These are phyloP conservation scores for Lagopus muta DNA, from an alignment of 2,113 vertebrate species.

Conservation along the genomic window DNA sequence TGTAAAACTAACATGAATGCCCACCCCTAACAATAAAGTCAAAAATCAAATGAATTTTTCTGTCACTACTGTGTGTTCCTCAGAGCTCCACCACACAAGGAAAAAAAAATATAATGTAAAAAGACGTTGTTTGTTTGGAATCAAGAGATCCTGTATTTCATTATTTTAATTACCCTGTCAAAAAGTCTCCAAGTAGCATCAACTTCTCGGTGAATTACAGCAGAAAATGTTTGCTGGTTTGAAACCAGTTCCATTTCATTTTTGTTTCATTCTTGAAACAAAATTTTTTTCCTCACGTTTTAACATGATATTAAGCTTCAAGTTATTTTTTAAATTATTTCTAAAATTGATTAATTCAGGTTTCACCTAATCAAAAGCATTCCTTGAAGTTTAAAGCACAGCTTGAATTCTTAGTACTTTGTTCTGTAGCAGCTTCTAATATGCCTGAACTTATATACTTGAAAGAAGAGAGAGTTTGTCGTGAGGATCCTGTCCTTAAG, in stretches of 20 bases:
- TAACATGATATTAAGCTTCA: not conserved
- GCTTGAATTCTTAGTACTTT: not conserved
- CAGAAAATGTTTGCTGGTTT: not conserved
- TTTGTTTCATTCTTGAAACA: not conserved
- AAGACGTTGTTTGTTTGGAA: not conserved
- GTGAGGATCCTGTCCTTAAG: not conserved
- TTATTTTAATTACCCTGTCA: not conserved
- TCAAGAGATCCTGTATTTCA: not conserved
- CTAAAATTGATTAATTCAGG: not conserved
- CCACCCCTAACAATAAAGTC: not conserved
- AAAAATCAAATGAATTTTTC: not conserved
- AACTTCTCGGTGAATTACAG: not conserved
- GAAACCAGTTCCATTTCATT: not conserved
- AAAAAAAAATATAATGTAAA: not conserved
- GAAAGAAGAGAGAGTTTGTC: not conserved
- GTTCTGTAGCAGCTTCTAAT: not conserved
- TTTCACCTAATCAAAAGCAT: not conserved
- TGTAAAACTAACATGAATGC: not conserved
- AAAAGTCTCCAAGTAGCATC: not conserved
- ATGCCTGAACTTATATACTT: not conserved
- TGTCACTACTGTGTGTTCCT: not conserved
- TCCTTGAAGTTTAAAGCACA: not conserved
- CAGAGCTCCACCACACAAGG: not conserved
- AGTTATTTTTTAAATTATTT: not conserved
- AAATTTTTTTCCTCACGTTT: not conserved